Conservation (phyloP, 2,888 invertebrate genomes). For the Nebria brevicollis region DNA sequence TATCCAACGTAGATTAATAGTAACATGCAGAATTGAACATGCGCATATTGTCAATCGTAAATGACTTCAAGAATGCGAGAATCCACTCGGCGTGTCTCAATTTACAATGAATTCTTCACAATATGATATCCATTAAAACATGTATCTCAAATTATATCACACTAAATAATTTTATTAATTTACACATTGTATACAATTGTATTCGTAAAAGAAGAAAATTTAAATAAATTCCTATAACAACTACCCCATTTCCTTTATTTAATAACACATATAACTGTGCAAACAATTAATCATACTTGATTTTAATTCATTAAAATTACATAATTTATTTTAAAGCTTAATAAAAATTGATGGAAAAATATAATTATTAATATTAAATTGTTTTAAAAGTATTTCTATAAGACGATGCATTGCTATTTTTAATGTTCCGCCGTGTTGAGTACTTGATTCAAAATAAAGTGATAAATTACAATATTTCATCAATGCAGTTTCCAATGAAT, state of each 20-base stretch:
- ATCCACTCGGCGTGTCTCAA: neutral
- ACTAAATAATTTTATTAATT: no score
- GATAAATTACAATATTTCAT: conserved; percentile 50
- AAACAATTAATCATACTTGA: neutral
- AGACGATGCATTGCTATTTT: neutral
- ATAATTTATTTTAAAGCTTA: neutral
- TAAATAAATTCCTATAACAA: no score
- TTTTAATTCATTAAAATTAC: neutral
- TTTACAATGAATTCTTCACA: neutral
- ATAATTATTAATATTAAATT: neutral
- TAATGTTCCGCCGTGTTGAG: neutral
- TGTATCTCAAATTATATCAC: no score
- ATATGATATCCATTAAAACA: neutral
- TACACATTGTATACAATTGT: no score
- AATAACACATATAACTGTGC: neutral
- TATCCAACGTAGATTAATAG: neutral
- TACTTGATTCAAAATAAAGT: conserved; percentile 35
- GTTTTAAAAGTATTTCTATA: neutral
- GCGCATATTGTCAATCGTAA: conserved; percentile 5
- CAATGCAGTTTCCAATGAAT: conserved; percentile 48
- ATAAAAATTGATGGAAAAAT: neutral
- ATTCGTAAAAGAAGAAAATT: no score
- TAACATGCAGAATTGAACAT: conserved; percentile 2
- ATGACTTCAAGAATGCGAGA: neutral
- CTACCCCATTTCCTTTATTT: no score